Base-by-base conservation (phyloP, 2,888 invertebrate genomes). In the Aphodius sticticus region DNA sequence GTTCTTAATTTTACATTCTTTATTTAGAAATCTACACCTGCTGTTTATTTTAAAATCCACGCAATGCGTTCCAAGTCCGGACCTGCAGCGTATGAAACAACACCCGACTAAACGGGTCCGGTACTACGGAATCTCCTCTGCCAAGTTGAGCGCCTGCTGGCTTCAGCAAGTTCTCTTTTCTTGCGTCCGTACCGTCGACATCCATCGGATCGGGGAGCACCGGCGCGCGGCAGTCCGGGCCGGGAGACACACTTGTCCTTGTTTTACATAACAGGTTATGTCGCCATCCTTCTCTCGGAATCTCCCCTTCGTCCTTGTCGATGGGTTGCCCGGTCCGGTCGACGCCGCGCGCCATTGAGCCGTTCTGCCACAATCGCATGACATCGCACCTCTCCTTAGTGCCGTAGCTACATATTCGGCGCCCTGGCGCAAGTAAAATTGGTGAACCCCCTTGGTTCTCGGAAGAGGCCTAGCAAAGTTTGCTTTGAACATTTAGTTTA, bases 181-280 rank as follows among this genome's bases (percentile, higher is more conserved):
- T 15, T 53, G 72, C 16, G 71, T 77, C n/a, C 69, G 76, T 35
- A 36, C 81, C 82, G 80, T 76, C 76, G 80, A 75, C 71, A 77
- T 69, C n/a, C 36, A 76, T 77, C 69, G 81, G 74, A 70, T 82
- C 81, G 82, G 79, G 71, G 80, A 81, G 77, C 37, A 69, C 71
- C 35, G 69, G 78, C 69, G 70, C 74, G 69, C 77, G 77, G 77
- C 76, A 77, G 72, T 77, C 77, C 80, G 75, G 76, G 78, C 76
- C 81, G 79, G 16, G 35, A 74, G 74, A 74, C 80, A 80, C 83
- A 83, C 83, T 84, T 84, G 85, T 87, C 87, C 86, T 87, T 87
- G 86, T 87, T 87, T 86, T 86, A 86, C 86, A 87, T 87, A 88
- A 88, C 87, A 87, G 87, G 87, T 87, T 86, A 85, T 85, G 36